Evolutionary conservation across 2,797 vertebrate genomes (phyloP).

Genomic region (Sylvilagus floridanus): DNA sequence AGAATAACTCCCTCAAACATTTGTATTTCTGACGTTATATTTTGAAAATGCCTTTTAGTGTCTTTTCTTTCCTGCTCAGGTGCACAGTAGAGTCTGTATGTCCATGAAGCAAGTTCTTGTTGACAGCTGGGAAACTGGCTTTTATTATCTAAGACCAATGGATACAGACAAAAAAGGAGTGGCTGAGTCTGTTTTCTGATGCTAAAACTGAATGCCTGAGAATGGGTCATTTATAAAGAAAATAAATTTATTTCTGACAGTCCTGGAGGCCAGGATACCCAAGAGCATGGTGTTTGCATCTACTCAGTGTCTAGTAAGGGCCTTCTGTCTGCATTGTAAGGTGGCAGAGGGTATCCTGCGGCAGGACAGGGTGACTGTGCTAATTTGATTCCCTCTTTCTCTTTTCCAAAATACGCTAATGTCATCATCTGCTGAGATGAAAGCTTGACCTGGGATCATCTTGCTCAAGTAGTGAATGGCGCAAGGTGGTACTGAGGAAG

Average conservation of each 20-base stretch:
- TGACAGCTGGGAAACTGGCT: neutral
- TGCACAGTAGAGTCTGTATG: neutral
- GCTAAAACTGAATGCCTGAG: too few species aligned
- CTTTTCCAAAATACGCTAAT: too few species aligned
- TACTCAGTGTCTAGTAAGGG: too few species aligned
- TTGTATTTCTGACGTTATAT: neutral
- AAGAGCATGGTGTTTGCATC: too few species aligned
- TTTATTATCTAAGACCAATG: neutral
- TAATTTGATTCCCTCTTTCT: too few species aligned
- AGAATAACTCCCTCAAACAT: neutral
- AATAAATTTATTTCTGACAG: too few species aligned
- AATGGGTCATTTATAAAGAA: too few species aligned
- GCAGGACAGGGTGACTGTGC: too few species aligned
- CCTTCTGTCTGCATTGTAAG: too few species aligned
- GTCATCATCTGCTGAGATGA: neutral
- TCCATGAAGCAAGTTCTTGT: neutral
- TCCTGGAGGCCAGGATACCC: too few species aligned
- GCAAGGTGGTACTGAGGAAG: neutral
- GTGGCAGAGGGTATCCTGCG: too few species aligned
- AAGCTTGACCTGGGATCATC: neutral
- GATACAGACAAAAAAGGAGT: neutral
- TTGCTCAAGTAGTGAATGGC: neutral
- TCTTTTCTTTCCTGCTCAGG: neutral
- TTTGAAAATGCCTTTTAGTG: neutral
- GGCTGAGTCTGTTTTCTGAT: too few species aligned